Evolutionary conservation across 2,113 vertebrate genomes (phyloP).

Genomic region (Pao palembangensis): DNA sequence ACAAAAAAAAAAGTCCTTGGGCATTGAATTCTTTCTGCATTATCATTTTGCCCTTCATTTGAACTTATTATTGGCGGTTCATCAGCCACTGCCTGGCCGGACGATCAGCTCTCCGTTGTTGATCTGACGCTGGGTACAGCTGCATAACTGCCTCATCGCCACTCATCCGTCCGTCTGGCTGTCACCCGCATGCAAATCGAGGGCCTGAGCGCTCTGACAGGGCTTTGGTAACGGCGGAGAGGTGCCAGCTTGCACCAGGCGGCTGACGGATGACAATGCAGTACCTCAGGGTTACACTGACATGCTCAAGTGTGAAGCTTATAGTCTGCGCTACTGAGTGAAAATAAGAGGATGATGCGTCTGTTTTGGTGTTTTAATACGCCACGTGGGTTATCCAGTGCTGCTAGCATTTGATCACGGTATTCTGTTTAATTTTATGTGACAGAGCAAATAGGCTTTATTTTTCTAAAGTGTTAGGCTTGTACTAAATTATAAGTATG

Average conservation of each 20-base stretch:
- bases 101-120: background rate
- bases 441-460: too few relatives aligned
- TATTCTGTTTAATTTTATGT: too few relatives aligned
- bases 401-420: too few relatives aligned
- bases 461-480: too few relatives aligned
- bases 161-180: conserved; percentile 1
- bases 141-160: background rate
- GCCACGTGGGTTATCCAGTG: too few relatives aligned
- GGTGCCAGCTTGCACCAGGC: conserved; percentile 13
- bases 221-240: conserved; percentile 18
- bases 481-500: too few relatives aligned
- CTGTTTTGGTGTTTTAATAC: background rate
- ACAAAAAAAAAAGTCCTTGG: background rate
- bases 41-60: too few relatives aligned
- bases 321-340: background rate
- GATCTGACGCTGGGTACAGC: background rate
- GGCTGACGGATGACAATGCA: conserved; percentile 7
- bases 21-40: background rate
- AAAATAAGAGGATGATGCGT: background rate
- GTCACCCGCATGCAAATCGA: background rate
- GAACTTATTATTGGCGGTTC: background rate
- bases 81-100: background rate
- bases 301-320: background rate
- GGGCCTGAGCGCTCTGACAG: conserved; percentile 13
- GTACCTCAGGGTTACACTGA: conserved; percentile 14